Conservation (phyloP, 2,113 vertebrate species). For the Corythaixoides concolor region DNA sequence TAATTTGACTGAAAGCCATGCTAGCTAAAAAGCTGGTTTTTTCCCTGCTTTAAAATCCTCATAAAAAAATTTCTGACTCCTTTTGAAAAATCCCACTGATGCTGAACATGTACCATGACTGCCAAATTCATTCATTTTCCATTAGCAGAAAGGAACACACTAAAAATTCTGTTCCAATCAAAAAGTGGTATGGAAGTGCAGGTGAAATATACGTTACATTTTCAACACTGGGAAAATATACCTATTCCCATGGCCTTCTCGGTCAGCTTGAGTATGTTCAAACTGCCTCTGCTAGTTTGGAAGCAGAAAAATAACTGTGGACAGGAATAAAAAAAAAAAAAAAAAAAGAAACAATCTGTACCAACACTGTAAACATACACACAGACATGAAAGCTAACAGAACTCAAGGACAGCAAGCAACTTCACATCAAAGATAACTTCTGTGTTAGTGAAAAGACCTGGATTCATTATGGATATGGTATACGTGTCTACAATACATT, state of each 20-base stretch:
- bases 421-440: neutral
- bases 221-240: neutral
- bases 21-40: neutral
- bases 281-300: neutral
- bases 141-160: neutral
- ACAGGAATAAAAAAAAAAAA: neutral
- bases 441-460: neutral
- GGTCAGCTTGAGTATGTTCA: neutral
- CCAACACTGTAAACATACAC: neutral
- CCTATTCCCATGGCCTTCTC: neutral
- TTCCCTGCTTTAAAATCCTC: neutral
- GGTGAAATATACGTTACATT: neutral
- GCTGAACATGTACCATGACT: neutral
- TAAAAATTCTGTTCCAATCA: neutral
- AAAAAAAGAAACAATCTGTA: neutral
- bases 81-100: neutral
- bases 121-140: neutral
- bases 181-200: neutral
- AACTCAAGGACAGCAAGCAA: conserved; percentile 7
- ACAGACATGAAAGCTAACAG: neutral
- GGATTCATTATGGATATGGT: neutral
- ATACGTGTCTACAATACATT: neutral
- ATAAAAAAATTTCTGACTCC: neutral
- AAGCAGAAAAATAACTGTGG: neutral
- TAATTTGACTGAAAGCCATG: neutral